These are phyloP conservation scores for Malurus elegans DNA, from an alignment of 2,113 vertebrate genomes.

Conservation along the genomic window DNA sequence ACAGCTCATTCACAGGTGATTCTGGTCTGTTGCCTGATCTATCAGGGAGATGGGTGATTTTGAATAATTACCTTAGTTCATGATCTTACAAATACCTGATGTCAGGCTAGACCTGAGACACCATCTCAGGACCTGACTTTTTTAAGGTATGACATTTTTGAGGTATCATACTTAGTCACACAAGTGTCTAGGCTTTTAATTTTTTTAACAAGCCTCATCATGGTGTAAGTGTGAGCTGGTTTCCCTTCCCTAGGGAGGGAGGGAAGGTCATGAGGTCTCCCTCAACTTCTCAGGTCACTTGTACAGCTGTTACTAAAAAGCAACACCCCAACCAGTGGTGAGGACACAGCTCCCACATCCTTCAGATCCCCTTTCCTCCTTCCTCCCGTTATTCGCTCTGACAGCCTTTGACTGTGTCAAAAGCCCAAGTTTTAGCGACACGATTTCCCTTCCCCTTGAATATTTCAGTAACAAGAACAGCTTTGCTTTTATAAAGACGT, in stretches of 20 bases:
- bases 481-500: conserved; percentile 10
- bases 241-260: background rate
- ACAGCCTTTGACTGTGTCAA: background rate
- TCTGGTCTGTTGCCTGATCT: background rate
- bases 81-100: background rate
- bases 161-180: background rate
- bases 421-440: background rate
- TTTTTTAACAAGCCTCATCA: background rate
- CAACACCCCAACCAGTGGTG: background rate
- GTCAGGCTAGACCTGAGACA: background rate
- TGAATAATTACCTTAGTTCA: background rate
- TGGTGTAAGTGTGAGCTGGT: rapidly evolving
- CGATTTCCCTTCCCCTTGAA: background rate
- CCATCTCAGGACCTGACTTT: background rate
- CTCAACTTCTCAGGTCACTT: background rate
- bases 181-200: background rate
- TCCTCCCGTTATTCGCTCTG: background rate
- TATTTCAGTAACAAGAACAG: background rate
- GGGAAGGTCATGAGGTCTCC: background rate
- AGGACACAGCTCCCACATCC: background rate
- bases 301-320: background rate
- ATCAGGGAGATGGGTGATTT: background rate
- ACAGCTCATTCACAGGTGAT: background rate
- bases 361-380: background rate
- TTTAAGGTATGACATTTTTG: background rate